A percentile compares a stretch with the other conserved stretches of the same genome.
phyloP scores from a whole-genome alignment of 2,113 vertebrate genomes.

The Lycaon pictus region DNA sequence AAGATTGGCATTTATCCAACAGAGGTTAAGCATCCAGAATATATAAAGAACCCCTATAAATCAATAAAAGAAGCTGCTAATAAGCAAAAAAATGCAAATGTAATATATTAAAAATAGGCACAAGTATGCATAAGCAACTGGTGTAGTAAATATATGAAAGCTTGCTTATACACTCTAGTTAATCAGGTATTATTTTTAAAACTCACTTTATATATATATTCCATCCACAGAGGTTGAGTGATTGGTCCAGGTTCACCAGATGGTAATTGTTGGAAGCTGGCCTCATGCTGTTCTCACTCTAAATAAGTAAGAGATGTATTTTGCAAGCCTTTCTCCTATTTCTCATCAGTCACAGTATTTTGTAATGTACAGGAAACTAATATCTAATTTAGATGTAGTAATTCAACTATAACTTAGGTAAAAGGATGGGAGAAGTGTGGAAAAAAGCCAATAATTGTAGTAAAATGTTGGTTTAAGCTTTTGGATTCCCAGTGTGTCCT shows the following conservation, averaged over 20 bases:
- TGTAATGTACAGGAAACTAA: background rate
- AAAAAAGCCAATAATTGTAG: slow-evolving; percentile 58
- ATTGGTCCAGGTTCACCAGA: background rate
- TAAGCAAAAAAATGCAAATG: background rate
- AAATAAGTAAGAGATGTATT: background rate
- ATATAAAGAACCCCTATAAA: slow-evolving; percentile 35
- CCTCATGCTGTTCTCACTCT: background rate
- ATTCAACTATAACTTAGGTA: slow-evolving; percentile 46
- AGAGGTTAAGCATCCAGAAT: slow-evolving; percentile 10
- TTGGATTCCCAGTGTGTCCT: slow-evolving; percentile 46
- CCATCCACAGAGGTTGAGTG: background rate
- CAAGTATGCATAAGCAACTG: slow-evolving; percentile 9
- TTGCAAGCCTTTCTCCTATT: background rate
- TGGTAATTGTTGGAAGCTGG: background rate
- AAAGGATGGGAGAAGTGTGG: slow-evolving; percentile 28
- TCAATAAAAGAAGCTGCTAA: background rate
- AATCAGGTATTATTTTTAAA: slow-evolving; percentile 9
- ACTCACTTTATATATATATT: background rate
- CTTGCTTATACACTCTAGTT: background rate
- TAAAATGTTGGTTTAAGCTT: slow-evolving; percentile 60
- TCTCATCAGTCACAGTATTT: slow-evolving; percentile 31
- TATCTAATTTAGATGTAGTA: slow-evolving; percentile 56
- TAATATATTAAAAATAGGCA: background rate
- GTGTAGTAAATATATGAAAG: background rate
- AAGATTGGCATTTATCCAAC: background rate